Evolutionary conservation across 2,888 invertebrate species (phyloP).

Genomic region (Dermolepida albohirtum): DNA sequence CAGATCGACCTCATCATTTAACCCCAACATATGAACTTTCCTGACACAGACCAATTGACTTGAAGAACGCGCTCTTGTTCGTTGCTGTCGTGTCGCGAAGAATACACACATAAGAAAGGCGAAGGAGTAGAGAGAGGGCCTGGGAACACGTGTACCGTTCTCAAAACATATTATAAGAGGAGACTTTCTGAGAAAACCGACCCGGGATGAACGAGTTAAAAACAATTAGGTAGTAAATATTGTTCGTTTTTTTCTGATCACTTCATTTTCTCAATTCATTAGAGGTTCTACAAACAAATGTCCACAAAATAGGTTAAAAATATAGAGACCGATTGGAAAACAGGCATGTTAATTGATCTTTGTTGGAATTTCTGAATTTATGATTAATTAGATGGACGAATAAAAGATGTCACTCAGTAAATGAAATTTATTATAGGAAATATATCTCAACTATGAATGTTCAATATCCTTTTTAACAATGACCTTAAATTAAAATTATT

Average conservation of each 20-base stretch:
- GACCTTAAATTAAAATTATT: no score
- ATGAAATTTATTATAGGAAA: no score
- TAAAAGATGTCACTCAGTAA: no score
- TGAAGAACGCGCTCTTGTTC: slow-evolving; percentile 53
- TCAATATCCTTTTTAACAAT: no score
- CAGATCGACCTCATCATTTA: slow-evolving; percentile 53
- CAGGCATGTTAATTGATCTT: no score
- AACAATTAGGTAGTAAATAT: no score
- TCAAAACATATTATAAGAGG: slow-evolving; percentile 1
- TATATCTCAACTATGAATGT: no score
- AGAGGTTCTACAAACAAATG: no score
- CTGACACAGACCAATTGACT: slow-evolving; percentile 54
- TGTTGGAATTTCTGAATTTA: no score
- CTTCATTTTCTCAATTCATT: not conserved
- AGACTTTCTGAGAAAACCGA: slow-evolving; percentile 36
- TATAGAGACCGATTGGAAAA: no score
- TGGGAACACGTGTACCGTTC: slow-evolving; percentile 51
- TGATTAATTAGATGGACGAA: no score
- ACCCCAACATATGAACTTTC: slow-evolving; percentile 55
- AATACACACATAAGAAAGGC: slow-evolving; percentile 8
- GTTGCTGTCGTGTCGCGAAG: not conserved
- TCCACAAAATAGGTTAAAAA: not conserved
- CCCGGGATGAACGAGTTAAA: slow-evolving; percentile 7
- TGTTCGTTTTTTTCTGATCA: not conserved
- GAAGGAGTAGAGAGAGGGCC: slow-evolving; percentile 40